Evolutionary conservation across 2,113 vertebrate genomes (phyloP).

Genomic region (Aldabrachelys gigantea): DNA sequence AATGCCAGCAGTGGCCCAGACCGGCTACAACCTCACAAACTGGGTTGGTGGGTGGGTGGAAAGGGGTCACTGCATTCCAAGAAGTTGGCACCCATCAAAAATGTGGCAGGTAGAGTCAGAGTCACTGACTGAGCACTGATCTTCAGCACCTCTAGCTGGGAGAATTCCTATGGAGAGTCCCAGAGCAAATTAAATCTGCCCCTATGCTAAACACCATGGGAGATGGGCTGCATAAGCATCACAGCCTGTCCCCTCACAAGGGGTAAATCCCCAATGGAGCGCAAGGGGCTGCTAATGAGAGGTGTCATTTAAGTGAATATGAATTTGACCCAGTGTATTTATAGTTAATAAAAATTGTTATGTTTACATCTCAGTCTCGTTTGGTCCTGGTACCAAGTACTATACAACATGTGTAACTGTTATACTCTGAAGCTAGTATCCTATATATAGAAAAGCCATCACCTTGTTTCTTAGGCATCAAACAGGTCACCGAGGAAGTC

Average conservation of each 20-base stretch:
- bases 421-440: background rate
- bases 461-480: background rate
- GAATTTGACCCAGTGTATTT: background rate
- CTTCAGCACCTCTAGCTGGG: background rate
- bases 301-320: background rate
- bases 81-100: background rate
- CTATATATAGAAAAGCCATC: background rate
- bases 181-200: background rate
- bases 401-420: background rate
- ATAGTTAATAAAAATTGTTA: background rate
- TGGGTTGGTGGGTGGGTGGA: background rate
- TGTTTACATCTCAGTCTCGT: background rate
- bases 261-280: background rate
- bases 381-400: background rate
- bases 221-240: background rate
- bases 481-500: background rate
- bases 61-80: background rate
- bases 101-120: background rate
- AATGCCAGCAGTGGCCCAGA: conserved; percentile 28
- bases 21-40: background rate
- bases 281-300: background rate
- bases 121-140: conserved; percentile 36
- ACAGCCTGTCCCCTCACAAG: background rate
- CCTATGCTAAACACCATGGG: background rate
- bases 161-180: background rate